A percentile compares a stretch with the other conserved stretches of the same genome.
These are phyloP conservation scores for Erebia epiphron DNA, from an alignment of 2,888 invertebrate species.

Conservation along the genomic window DNA sequence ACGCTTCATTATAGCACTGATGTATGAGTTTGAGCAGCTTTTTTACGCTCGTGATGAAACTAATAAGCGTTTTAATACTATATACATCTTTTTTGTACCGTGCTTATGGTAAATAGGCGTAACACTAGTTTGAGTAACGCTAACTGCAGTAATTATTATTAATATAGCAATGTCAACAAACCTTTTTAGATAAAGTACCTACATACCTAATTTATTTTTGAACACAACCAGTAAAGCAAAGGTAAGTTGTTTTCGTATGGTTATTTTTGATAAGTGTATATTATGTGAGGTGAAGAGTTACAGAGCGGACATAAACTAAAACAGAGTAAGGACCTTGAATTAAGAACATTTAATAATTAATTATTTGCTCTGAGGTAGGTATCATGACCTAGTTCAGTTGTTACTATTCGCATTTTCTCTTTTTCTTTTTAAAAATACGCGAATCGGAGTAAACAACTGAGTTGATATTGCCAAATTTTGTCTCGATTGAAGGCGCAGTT, in stretches of 20 bases:
- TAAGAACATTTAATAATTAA: neutral
- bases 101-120: neutral
- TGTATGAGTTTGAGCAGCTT: conserved; percentile 28
- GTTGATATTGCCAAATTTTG: conserved; percentile 15
- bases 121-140: neutral
- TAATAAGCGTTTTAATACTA: conserved; percentile 30
- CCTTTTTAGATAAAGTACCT: too few species aligned
- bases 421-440: neutral
- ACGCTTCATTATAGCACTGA: conserved; percentile 27
- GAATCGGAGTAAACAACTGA: neutral
- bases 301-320: neutral
- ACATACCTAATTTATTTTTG: neutral
- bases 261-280: too few species aligned
- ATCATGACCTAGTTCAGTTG: neutral
- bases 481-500: conserved; percentile 2
- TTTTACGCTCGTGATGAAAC: conserved; percentile 36
- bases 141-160: neutral
- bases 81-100: neutral
- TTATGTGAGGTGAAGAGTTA: too few species aligned
- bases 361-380: too few species aligned
- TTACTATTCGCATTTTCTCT: neutral
- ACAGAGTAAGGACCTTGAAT: neutral
- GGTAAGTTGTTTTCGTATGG: too few species aligned
- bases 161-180: neutral
- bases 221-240: neutral